Conservation (phyloP, 2,797 vertebrate genomes). For the Amphiprion clarkii region DNA sequence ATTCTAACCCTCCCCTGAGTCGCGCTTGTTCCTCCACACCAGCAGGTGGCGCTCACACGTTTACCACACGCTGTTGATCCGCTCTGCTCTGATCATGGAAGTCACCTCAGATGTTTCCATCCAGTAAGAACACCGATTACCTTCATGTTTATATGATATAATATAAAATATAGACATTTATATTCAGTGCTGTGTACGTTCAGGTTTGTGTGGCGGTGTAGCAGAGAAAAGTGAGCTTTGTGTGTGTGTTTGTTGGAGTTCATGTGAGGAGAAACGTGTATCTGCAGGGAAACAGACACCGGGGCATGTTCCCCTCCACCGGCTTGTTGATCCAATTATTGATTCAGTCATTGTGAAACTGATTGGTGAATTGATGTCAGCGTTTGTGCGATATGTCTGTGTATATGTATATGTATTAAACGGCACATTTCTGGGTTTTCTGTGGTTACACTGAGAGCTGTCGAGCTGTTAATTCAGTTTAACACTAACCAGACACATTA, state of each 20-base stretch:
- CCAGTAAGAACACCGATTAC: background rate
- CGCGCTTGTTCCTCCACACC: constrained; percentile 36
- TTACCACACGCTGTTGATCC: accelerated
- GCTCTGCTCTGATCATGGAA: background rate
- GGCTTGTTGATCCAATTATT: background rate
- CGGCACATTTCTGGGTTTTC: background rate
- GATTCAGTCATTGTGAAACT: background rate
- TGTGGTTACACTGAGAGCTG: background rate
- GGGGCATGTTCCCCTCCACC: background rate
- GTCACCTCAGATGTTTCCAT: background rate
- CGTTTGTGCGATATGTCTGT: background rate
- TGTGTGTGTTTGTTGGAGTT: background rate
- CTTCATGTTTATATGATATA: background rate
- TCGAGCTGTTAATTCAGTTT: background rate
- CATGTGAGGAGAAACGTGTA: background rate
- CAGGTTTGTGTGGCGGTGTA: accelerated
- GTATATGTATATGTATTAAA: no score
- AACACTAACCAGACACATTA: background rate
- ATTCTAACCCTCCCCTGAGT: no score
- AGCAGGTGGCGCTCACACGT: constrained; percentile 34
- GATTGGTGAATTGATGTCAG: background rate
- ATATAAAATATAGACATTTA: no score
- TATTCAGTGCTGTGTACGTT: accelerated
- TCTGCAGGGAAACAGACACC: background rate
- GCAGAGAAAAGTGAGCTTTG: background rate